phyloP scores from a whole-genome alignment of 2,113 vertebrate species.

The Nycticebus coucang region DNA sequence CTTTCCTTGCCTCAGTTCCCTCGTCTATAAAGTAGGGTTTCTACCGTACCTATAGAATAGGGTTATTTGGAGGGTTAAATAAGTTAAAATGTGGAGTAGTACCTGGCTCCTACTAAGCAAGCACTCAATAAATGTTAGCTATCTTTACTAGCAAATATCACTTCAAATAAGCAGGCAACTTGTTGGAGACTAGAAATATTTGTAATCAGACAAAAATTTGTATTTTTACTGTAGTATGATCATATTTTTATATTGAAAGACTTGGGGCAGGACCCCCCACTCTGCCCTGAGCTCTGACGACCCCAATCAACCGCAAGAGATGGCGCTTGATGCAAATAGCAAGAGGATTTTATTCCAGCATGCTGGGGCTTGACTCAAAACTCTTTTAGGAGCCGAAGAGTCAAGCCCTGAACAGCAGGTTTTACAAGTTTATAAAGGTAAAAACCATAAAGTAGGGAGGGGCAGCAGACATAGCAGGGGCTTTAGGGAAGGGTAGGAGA shows the following conservation, averaged over 20 bases:
- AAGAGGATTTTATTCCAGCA: too few relatives aligned
- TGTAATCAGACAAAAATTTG: slow-evolving; percentile 16
- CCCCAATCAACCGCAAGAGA: too few relatives aligned
- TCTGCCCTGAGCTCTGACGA: too few relatives aligned
- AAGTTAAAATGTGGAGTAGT: slow-evolving; percentile 22
- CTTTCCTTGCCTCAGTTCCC: not conserved
- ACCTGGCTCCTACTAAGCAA: not conserved
- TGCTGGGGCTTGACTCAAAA: too few relatives aligned
- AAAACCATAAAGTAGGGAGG: too few relatives aligned
- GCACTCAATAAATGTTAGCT: not conserved
- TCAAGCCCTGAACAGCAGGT: too few relatives aligned
- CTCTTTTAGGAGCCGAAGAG: too few relatives aligned
- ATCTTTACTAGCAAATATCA: slow-evolving; percentile 19
- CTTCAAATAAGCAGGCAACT: not conserved
- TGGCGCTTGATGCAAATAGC: too few relatives aligned
- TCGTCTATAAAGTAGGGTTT: not conserved
- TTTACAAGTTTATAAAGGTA: too few relatives aligned
- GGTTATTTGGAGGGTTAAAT: not conserved
- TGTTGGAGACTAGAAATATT: not conserved
- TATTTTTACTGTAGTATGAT: not conserved
- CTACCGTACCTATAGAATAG: not conserved
- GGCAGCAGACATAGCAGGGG: too few relatives aligned
- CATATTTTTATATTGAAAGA: slow-evolving; percentile 35
- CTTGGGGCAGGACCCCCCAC: too few relatives aligned
- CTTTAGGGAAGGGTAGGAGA: too few relatives aligned